These are phyloP conservation scores for Piaya cayana DNA, from an alignment of 2,113 vertebrate genomes.

Conservation along the genomic window DNA sequence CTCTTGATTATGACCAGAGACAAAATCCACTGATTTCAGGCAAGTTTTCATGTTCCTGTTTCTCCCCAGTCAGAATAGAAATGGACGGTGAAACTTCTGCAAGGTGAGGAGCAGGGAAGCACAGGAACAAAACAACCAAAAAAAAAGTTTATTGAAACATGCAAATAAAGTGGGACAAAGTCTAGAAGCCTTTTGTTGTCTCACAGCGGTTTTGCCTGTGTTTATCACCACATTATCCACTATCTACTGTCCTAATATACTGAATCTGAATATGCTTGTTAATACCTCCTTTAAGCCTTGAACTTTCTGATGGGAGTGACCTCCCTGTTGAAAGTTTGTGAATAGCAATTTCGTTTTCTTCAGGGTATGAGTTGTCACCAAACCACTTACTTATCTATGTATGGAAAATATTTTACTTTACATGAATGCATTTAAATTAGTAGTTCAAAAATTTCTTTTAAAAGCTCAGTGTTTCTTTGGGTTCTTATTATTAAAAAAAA, in stretches of 20 bases:
- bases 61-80: neutral
- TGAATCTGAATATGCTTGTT: neutral
- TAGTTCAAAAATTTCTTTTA: neutral
- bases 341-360: neutral
- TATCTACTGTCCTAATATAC: neutral
- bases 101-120: neutral
- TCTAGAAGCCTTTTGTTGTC: neutral
- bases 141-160: neutral
- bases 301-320: neutral
- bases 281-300: neutral
- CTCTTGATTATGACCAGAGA: neutral
- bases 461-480: neutral
- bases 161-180: neutral
- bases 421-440: neutral
- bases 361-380: neutral
- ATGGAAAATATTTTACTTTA: neutral
- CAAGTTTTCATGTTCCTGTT: neutral
- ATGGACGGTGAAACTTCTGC: neutral
- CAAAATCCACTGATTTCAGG: neutral
- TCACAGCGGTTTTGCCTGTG: neutral
- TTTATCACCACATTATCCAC: neutral
- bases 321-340: neutral
- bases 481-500: neutral
- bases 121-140: neutral
- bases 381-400: neutral